Evolutionary conservation across 2,797 vertebrate species (phyloP).

Genomic region (Gymnothorax reevesii): DNA sequence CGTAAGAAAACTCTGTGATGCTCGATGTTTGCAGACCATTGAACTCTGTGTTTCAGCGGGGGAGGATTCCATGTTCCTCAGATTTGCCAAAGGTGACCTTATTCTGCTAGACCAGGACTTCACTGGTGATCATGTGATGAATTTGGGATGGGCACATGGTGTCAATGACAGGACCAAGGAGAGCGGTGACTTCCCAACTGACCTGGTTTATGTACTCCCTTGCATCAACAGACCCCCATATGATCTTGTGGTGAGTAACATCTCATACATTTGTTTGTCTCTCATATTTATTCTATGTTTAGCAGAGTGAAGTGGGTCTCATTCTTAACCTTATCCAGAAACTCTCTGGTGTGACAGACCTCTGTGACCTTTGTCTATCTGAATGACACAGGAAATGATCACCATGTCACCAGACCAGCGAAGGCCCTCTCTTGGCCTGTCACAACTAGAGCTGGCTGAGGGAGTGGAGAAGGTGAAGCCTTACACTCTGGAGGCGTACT

Average conservation of each 20-base stretch:
- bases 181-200: slow-evolving; percentile 78
- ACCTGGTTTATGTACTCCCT: slow-evolving; percentile 77
- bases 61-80: slow-evolving; percentile 85
- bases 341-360: neutral
- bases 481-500: slow-evolving; percentile 95
- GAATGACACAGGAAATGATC: slow-evolving; percentile 79
- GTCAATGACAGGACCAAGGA: slow-evolving; percentile 77
- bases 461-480: slow-evolving; percentile 80
- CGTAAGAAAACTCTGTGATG: neutral
- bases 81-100: slow-evolving; percentile 90
- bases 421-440: slow-evolving; percentile 82
- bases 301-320: neutral
- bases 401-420: slow-evolving; percentile 95
- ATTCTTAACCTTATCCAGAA: neutral
- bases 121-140: slow-evolving; percentile 85
- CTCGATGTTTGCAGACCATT: neutral
- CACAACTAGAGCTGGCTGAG: slow-evolving; percentile 77
- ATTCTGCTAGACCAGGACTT: slow-evolving; percentile 87
- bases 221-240: slow-evolving; percentile 71
- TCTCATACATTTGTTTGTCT: slow-evolving; percentile 9
- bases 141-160: slow-evolving; percentile 76
- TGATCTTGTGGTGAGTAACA: slow-evolving; percentile 73
- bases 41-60: slow-evolving; percentile 63
- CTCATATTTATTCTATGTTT: neutral
- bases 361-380: neutral